Percentiles rank a stretch among this genome's conserved stretches.
phyloP scores from a whole-genome alignment of 2,888 invertebrate genomes.

The Tenodera sinensis region DNA sequence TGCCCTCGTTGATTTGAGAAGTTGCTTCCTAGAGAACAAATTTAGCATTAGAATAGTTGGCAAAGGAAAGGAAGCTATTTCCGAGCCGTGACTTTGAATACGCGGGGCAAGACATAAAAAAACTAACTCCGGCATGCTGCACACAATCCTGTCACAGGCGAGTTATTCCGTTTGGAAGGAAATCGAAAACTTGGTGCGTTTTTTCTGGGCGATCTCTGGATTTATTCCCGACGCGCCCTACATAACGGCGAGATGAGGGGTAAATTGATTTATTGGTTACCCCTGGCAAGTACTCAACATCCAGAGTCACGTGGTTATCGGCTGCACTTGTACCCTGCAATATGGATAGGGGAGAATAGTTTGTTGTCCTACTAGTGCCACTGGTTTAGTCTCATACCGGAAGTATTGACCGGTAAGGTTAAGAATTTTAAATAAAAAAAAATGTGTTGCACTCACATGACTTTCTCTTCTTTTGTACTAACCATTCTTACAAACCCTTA shows the following conservation, averaged over 20 bases:
- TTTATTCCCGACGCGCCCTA: not conserved
- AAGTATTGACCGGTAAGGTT: too few relatives aligned
- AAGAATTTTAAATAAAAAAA: too few relatives aligned
- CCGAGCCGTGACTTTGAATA: not conserved
- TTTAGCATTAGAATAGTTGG: not conserved
- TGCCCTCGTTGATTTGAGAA: not conserved
- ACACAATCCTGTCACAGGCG: not conserved
- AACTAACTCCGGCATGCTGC: not conserved
- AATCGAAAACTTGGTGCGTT: not conserved
- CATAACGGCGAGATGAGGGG: too few relatives aligned
- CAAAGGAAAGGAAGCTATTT: not conserved
- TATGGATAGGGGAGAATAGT: too few relatives aligned
- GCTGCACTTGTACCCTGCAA: not conserved
- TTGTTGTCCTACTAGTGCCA: too few relatives aligned
- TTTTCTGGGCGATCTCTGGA: not conserved
- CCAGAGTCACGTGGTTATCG: not conserved
- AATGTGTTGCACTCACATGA: too few relatives aligned
- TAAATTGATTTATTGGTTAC: not conserved
- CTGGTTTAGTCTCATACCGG: too few relatives aligned
- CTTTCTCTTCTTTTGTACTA: too few relatives aligned
- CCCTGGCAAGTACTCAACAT: not conserved
- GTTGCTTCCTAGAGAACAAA: not conserved
- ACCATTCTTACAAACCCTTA: too few relatives aligned
- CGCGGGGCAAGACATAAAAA: not conserved
- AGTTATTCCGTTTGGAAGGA: not conserved